Percentiles rank a stretch among this genome's conserved stretches.
Conservation (phyloP, 1,140 invertebrate genomes). For the Maniola jurtina region DNA sequence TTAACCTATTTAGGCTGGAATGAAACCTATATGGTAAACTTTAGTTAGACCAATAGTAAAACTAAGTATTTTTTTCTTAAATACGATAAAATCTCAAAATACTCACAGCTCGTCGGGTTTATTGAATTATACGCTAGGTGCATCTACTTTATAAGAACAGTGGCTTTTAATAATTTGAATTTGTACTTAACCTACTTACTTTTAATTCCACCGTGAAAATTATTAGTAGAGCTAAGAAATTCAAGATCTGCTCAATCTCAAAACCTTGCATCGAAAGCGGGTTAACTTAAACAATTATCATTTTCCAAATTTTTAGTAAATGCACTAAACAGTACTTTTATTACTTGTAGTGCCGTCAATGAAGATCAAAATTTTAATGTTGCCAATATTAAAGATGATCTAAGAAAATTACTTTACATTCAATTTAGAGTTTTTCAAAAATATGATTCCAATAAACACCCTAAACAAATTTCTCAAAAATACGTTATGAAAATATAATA, state of each 20-base stretch:
- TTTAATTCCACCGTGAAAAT: slow-evolving; percentile 63
- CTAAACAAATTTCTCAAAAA: slow-evolving; percentile 78
- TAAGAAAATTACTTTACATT: slow-evolving; percentile 67
- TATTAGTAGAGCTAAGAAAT: slow-evolving; percentile 50
- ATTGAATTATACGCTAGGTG: slow-evolving; percentile 78
- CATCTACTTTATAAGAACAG: slow-evolving; percentile 78
- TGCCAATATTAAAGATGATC: slow-evolving; percentile 64
- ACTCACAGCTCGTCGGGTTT: slow-evolving; percentile 78
- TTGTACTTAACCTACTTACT: slow-evolving; percentile 77
- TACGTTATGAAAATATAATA: slow-evolving; percentile 78
- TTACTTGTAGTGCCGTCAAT: slow-evolving; percentile 36
- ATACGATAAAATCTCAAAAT: slow-evolving; percentile 79
- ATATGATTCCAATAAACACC: slow-evolving; percentile 77
- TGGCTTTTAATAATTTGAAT: slow-evolving; percentile 78
- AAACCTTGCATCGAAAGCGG: slow-evolving; percentile 37
- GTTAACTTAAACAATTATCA: slow-evolving; percentile 33
- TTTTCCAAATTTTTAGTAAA: slow-evolving; percentile 34
- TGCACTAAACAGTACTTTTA: slow-evolving; percentile 34
- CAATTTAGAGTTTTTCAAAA: slow-evolving; percentile 75
- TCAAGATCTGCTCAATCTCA: slow-evolving; percentile 45
- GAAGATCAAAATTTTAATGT: slow-evolving; percentile 43
- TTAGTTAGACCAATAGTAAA: slow-evolving; percentile 65
- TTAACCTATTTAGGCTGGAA: slow-evolving; percentile 74
- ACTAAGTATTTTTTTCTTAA: slow-evolving; percentile 74
- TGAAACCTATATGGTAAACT: slow-evolving; percentile 65